Conservation (phyloP, 2,888 invertebrate species). For the Torymus texanus region DNA sequence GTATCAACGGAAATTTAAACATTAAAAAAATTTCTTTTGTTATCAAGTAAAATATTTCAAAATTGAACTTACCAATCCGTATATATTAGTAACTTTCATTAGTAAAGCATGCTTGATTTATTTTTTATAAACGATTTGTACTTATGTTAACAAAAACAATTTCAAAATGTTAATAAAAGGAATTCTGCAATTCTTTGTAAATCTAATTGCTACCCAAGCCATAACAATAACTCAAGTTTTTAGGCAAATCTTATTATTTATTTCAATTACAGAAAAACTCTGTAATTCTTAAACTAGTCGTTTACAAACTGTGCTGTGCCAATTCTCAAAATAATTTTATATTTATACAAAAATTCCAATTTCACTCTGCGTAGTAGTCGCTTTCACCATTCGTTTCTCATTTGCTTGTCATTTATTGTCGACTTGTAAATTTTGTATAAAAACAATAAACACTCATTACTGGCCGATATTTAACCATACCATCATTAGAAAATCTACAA, state of each 20-base stretch:
- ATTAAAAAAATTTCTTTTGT: too few species aligned
- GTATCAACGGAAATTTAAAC: too few species aligned
- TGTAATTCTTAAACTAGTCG: conserved; percentile 1
- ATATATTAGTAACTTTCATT: conserved; percentile 16
- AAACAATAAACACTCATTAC: conserved; percentile 12
- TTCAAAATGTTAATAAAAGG: neutral
- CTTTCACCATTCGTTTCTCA: neutral
- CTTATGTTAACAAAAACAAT: too few species aligned
- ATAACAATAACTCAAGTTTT: conserved; percentile 22
- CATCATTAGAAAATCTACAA: neutral
- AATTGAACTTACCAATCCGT: neutral
- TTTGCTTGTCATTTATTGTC: conserved; percentile 43
- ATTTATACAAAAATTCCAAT: conserved; percentile 17
- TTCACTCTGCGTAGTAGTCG: neutral
- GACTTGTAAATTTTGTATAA: conserved; percentile 12
- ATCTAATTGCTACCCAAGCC: conserved; percentile 2
- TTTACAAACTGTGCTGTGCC: conserved; percentile 15
- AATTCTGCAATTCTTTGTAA: neutral
- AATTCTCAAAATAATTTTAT: conserved; percentile 4
- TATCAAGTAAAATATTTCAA: too few species aligned
- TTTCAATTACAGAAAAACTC: conserved; percentile 14
- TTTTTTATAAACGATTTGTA: too few species aligned
- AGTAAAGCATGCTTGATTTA: conserved; percentile 14
- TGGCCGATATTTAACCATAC: neutral
- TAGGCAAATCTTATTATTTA: conserved; percentile 4